Percentiles rank a stretch among this genome's conserved stretches.
Evolutionary conservation across 2,113 vertebrate genomes (phyloP).

Genomic region (Meriones unguiculatus): DNA sequence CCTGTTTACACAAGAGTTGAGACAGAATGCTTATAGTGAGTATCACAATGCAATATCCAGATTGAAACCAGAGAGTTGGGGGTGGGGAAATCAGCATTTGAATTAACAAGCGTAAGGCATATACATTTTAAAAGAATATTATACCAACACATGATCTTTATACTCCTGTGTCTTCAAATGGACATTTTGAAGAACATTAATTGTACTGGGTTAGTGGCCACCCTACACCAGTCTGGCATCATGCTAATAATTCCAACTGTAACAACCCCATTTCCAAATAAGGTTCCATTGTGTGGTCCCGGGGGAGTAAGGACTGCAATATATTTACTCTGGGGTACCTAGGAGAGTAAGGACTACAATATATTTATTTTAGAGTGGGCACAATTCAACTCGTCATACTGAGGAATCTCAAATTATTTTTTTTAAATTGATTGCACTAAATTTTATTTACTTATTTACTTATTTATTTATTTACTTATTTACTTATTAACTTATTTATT

Average conservation of each 20-base stretch:
- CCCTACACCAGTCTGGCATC: neutral
- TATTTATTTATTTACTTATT: too few relatives aligned
- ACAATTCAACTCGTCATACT: neutral
- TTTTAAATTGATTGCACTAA: neutral
- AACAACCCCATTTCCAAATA: neutral
- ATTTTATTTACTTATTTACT: neutral
- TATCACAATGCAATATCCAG: too few relatives aligned
- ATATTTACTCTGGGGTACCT: too few relatives aligned
- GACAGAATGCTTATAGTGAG: too few relatives aligned
- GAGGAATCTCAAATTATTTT: neutral
- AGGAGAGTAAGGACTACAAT: neutral
- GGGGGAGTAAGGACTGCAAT: neutral
- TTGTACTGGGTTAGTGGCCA: neutral
- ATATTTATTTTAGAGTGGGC: neutral
- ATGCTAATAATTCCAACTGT: neutral
- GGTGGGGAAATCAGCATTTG: too few relatives aligned
- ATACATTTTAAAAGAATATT: too few relatives aligned
- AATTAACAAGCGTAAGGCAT: too few relatives aligned
- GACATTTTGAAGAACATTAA: neutral
- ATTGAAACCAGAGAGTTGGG: too few relatives aligned
- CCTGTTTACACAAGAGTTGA: too few relatives aligned
- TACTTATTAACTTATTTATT: too few relatives aligned
- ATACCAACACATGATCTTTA: neutral
- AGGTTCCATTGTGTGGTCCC: neutral
- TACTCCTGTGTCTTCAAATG: neutral